Evolutionary conservation across 2,888 invertebrate genomes (phyloP).

Genomic region (Deilephila elpenor): DNA sequence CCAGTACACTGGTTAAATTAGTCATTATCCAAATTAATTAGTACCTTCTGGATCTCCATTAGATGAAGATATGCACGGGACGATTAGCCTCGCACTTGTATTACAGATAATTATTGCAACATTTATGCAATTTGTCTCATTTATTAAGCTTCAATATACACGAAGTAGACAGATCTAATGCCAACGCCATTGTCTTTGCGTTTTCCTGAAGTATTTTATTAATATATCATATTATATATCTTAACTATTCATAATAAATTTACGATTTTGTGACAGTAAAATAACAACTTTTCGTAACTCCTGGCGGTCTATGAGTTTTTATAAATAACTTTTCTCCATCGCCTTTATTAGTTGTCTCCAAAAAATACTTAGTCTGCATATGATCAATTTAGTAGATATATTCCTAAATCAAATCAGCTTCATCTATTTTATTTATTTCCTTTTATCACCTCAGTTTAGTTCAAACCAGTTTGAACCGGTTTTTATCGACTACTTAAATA

Average conservation of each 20-base stretch:
- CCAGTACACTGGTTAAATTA: neutral
- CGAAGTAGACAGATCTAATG: neutral
- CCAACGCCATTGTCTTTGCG: neutral
- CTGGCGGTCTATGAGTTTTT: too few species aligned
- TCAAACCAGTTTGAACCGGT: slow-evolving; percentile 3
- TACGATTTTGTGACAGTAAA: too few species aligned
- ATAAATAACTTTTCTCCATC: too few species aligned
- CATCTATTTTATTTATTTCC: neutral
- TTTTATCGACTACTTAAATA: neutral
- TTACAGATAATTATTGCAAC: neutral
- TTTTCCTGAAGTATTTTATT: too few species aligned
- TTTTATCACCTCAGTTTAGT: neutral
- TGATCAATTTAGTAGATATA: too few species aligned
- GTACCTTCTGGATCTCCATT: neutral
- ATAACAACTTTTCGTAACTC: too few species aligned
- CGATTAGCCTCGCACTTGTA: neutral
- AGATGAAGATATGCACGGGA: neutral
- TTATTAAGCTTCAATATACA: neutral
- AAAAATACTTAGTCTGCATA: too few species aligned
- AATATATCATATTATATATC: too few species aligned
- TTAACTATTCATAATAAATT: too few species aligned
- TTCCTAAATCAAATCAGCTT: too few species aligned
- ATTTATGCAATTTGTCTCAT: neutral
- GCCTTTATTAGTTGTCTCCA: too few species aligned
- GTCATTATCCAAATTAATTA: slow-evolving; percentile 3